Conservation (phyloP, 2,113 vertebrate species). For the Tenrec ecaudatus region DNA sequence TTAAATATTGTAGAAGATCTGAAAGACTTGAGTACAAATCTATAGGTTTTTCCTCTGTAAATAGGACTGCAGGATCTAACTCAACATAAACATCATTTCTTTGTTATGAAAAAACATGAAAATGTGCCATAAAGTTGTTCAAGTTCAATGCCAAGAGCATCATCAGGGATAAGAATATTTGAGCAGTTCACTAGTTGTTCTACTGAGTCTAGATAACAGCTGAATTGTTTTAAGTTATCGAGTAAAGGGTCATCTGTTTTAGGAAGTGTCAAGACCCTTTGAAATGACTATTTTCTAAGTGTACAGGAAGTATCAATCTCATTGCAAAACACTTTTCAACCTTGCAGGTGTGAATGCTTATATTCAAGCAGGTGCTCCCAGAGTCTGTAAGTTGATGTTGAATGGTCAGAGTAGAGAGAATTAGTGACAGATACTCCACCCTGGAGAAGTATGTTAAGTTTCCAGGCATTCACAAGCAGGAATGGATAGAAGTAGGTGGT, state of each 20-base stretch:
- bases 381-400: not conserved
- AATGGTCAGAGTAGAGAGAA: not conserved
- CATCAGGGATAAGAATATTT: not conserved
- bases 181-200: not conserved
- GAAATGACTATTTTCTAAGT: not conserved
- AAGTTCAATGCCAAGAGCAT: not conserved
- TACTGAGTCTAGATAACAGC: not conserved
- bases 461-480: not conserved
- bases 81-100: not conserved
- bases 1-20: not conserved
- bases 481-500: accelerated
- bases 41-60: not conserved
- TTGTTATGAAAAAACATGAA: not conserved
- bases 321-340: accelerated
- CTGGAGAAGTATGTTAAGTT: not conserved
- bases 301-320: not conserved
- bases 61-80: not conserved
- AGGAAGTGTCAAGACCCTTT: not conserved
- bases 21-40: not conserved
- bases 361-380: not conserved
- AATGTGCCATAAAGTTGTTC: not conserved
- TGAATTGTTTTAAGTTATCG: not conserved
- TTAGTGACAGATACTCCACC: not conserved
- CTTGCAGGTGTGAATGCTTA: not conserved
- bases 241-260: not conserved